Conservation (phyloP, 2,888 invertebrate species). For the Pinctada fucata region DNA sequence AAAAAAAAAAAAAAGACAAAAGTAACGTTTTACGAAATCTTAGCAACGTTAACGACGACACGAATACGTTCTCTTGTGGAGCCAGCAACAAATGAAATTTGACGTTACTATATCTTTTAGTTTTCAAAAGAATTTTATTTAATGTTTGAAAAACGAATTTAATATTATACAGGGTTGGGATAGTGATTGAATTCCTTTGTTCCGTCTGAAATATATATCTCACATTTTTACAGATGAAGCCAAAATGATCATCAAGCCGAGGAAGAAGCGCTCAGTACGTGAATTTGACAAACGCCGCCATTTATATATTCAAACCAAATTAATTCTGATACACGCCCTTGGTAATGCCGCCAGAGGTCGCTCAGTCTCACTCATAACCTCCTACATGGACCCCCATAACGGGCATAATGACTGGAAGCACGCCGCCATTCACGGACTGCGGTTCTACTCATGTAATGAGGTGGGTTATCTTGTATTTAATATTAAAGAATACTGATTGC, state of each 20-base stretch:
- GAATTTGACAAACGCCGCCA: conserved; percentile 5
- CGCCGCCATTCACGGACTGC: conserved; percentile 23
- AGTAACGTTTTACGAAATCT: too few relatives aligned
- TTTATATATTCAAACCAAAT: conserved; percentile 23
- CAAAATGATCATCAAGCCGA: conserved; percentile 14
- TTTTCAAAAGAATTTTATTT: too few relatives aligned
- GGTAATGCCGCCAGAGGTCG: conserved; percentile 29
- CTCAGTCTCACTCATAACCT: conserved; percentile 13
- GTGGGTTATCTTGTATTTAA: neutral
- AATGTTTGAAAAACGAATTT: too few relatives aligned
- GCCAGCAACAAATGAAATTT: too few relatives aligned
- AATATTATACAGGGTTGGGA: too few relatives aligned
- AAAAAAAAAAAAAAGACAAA: too few relatives aligned
- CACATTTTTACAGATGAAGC: conserved; percentile 15
- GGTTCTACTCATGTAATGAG: conserved; percentile 23
- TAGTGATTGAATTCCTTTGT: too few relatives aligned
- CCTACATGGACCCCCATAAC: conserved; percentile 27
- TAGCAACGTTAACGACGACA: too few relatives aligned
- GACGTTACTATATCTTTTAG: too few relatives aligned
- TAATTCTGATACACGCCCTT: conserved; percentile 28
- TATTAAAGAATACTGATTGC: too few relatives aligned
- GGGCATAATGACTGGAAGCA: conserved; percentile 28
- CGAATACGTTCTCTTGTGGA: too few relatives aligned
- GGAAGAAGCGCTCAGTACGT: conserved; percentile 39
- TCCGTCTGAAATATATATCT: too few relatives aligned